A percentile compares a stretch with the other conserved stretches of the same genome.
Conservation (phyloP, 2,113 vertebrate genomes). For the Gadus macrocephalus region DNA sequence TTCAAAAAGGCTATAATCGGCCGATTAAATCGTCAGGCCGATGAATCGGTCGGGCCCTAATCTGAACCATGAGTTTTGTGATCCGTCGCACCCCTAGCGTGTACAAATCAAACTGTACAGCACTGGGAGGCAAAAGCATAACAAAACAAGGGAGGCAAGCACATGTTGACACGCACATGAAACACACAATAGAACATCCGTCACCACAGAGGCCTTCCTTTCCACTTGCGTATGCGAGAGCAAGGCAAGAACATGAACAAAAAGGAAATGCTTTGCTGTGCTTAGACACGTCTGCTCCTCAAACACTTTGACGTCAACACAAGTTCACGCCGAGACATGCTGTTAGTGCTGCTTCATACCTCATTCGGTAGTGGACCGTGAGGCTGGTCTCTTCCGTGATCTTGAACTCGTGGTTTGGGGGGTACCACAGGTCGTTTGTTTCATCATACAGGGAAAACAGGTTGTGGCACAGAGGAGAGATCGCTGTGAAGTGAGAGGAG, state of each 20-base stretch:
- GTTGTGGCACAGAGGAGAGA: slow-evolving; percentile 94
- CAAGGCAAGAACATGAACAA: too few relatives aligned
- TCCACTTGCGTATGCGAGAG: not conserved
- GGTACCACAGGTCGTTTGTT: slow-evolving; percentile 79
- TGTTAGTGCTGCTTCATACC: slow-evolving; percentile 67
- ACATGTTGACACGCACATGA: not conserved
- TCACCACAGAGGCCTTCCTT: slow-evolving; percentile 13
- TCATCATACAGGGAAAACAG: slow-evolving; percentile 90
- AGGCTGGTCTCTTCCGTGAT: slow-evolving; percentile 79
- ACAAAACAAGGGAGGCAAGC: not conserved
- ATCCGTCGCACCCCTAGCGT: too few relatives aligned
- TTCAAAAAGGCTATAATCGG: too few relatives aligned
- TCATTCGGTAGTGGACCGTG: slow-evolving; percentile 90
- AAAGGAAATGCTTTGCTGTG: too few relatives aligned
- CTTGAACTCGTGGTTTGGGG: slow-evolving; percentile 85
- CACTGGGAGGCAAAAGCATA: not conserved
- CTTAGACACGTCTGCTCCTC: not conserved
- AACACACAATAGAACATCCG: slow-evolving; percentile 1
- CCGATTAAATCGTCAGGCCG: too few relatives aligned
- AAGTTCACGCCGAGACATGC: not conserved
- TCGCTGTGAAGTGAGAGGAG: slow-evolving; percentile 65
- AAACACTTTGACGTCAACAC: not conserved
- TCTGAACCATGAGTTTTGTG: too few relatives aligned
- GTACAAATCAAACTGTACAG: not conserved
- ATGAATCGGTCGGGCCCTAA: too few relatives aligned